phyloP scores from a whole-genome alignment of 2,797 vertebrate species.

The Heterohyrax brucei region DNA sequence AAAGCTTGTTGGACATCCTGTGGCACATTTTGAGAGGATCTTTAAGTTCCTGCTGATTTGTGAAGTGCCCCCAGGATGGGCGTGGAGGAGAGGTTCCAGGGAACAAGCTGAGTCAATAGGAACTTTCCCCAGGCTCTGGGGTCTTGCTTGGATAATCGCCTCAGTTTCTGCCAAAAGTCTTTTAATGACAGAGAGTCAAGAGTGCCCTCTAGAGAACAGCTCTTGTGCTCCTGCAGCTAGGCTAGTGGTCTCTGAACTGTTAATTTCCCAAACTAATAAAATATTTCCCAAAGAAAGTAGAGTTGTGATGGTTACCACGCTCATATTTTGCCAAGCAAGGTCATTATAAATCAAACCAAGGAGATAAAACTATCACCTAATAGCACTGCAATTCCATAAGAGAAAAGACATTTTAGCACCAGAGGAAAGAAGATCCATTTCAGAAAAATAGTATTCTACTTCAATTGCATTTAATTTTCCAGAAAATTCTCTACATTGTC shows the following conservation, averaged over 20 bases:
- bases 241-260: no score
- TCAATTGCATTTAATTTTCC: background rate
- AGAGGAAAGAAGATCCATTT: background rate
- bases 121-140: background rate
- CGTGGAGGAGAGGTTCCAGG: rapidly evolving
- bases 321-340: background rate
- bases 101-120: rapidly evolving
- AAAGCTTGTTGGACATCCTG: background rate
- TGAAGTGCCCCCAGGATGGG: background rate
- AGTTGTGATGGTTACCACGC: background rate
- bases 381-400: background rate
- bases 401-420: background rate
- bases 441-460: background rate
- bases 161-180: background rate
- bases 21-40: background rate
- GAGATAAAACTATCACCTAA: rapidly evolving
- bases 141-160: background rate
- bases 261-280: background rate
- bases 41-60: background rate
- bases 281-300: background rate
- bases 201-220: background rate
- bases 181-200: background rate
- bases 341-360: background rate
- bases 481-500: background rate
- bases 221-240: background rate